These are phyloP conservation scores for Lochmaea crataegi DNA, from an alignment of 2,888 invertebrate species.

Conservation along the genomic window DNA sequence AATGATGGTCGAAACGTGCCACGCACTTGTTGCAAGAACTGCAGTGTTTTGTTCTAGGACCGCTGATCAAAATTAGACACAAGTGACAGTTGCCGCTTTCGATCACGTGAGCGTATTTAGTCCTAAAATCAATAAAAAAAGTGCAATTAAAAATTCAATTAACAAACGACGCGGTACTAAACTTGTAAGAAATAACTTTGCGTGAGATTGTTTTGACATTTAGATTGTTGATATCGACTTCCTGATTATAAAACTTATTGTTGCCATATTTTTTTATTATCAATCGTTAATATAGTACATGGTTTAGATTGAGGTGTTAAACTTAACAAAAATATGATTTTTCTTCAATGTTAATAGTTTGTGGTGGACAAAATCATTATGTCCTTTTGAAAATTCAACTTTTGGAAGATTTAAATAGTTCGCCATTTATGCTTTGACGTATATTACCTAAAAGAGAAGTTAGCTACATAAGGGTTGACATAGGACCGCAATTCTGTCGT, in stretches of 20 bases:
- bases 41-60: slow-evolving; percentile 91
- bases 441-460: too few relatives aligned
- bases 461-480: too few relatives aligned
- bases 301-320: too few relatives aligned
- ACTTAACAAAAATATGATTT: too few relatives aligned
- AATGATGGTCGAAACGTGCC: slow-evolving; percentile 95
- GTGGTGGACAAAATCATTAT: too few relatives aligned
- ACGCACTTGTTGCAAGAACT: slow-evolving; percentile 98
- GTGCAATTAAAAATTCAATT: background rate
- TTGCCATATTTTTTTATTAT: background rate
- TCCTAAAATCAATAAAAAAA: slow-evolving; percentile 60
- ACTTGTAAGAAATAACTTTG: background rate
- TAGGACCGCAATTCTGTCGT: too few relatives aligned
- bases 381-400: too few relatives aligned
- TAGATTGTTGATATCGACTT: background rate
- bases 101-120: slow-evolving; percentile 91
- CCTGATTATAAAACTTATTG: background rate
- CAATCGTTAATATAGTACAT: background rate
- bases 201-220: background rate
- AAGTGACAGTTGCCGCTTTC: slow-evolving; percentile 95
- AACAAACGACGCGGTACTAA: background rate
- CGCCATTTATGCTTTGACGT: too few relatives aligned
- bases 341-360: too few relatives aligned
- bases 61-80: slow-evolving; percentile 81
- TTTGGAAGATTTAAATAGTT: too few relatives aligned